Percentiles rank a stretch among this genome's conserved stretches.
Conservation (phyloP, 1,140 invertebrate genomes). For the Drosophila rufa region DNA sequence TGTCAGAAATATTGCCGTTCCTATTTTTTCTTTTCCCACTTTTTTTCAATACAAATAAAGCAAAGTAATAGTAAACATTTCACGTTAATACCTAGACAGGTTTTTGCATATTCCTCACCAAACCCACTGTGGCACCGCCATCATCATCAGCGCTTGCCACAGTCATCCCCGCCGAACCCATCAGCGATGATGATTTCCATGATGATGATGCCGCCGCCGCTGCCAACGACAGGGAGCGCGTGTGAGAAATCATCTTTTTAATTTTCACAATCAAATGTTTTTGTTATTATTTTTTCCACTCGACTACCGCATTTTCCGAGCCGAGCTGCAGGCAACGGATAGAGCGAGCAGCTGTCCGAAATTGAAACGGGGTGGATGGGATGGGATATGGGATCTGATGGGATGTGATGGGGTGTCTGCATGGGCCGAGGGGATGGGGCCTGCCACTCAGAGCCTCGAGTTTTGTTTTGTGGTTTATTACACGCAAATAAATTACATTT, state of each 20-base stretch:
- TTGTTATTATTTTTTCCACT: constrained; percentile 61
- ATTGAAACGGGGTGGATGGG: constrained; percentile 46
- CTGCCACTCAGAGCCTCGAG: constrained; percentile 32
- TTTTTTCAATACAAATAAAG: neutral
- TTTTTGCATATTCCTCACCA: neutral
- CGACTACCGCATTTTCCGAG: constrained; percentile 54
- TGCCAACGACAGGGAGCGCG: constrained; percentile 47
- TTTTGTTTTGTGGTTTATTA: constrained; percentile 82
- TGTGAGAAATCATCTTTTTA: constrained; percentile 82
- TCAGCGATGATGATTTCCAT: constrained; percentile 31
- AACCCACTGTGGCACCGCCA: constrained; percentile 27
- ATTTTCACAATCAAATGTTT: constrained; percentile 81
- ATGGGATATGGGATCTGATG: constrained; percentile 17
- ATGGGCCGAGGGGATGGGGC: constrained; percentile 4
- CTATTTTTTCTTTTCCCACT: too few species aligned
- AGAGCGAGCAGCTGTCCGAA: constrained; percentile 68
- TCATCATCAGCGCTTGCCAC: constrained; percentile 27
- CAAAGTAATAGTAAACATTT: constrained; percentile 1
- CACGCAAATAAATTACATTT: constrained; percentile 83
- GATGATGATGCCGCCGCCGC: constrained; percentile 26
- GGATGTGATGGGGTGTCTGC: constrained; percentile 1
- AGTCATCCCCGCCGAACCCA: constrained; percentile 30
- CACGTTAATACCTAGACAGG: neutral
- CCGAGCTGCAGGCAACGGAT: constrained; percentile 11
- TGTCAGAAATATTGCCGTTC: neutral